Percentiles rank a stretch among this genome's conserved stretches.
phyloP scores from a whole-genome alignment of 2,797 vertebrate species.

The Enoplosus armatus region DNA sequence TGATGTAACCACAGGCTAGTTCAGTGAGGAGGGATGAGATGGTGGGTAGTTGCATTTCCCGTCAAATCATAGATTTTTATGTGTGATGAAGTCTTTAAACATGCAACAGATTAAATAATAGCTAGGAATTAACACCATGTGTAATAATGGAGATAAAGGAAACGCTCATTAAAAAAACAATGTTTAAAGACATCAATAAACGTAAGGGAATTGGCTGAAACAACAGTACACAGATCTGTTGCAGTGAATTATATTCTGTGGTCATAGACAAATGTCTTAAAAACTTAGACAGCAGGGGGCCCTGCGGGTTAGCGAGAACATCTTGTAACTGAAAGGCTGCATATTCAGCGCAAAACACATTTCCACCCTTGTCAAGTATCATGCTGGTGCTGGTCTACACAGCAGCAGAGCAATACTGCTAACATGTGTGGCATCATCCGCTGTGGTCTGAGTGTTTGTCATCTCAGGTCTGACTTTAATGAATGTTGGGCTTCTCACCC shows the following conservation, averaged over 20 bases:
- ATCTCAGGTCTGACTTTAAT: conserved; percentile 68
- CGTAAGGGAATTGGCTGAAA: conserved; percentile 29
- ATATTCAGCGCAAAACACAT: conserved; percentile 57
- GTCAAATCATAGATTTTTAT: conserved; percentile 11
- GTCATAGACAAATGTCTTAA: conserved; percentile 45
- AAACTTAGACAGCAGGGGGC: conserved; percentile 44
- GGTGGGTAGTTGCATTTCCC: conserved; percentile 4
- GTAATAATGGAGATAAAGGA: conserved; percentile 27
- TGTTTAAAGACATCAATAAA: conserved; percentile 35
- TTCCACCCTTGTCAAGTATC: conserved; percentile 41
- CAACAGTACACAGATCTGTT: conserved; percentile 10
- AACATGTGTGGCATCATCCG: conserved; percentile 58
- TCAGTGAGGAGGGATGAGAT: conserved; percentile 19
- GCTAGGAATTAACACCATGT: not conserved
- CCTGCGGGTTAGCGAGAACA: conserved; percentile 54
- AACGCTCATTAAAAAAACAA: conserved; percentile 27
- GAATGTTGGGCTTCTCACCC: conserved; percentile 66
- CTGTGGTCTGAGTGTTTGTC: conserved; percentile 59
- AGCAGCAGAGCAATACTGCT: conserved; percentile 39
- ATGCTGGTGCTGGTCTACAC: conserved; percentile 30
- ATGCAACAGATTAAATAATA: conserved; percentile 2
- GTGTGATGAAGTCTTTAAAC: not conserved
- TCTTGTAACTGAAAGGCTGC: conserved; percentile 55
- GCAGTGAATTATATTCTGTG: conserved; percentile 25
- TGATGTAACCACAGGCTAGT: conserved; percentile 43